Conservation (phyloP, 2,797 vertebrate genomes). For the Cirrhinus molitorella region DNA sequence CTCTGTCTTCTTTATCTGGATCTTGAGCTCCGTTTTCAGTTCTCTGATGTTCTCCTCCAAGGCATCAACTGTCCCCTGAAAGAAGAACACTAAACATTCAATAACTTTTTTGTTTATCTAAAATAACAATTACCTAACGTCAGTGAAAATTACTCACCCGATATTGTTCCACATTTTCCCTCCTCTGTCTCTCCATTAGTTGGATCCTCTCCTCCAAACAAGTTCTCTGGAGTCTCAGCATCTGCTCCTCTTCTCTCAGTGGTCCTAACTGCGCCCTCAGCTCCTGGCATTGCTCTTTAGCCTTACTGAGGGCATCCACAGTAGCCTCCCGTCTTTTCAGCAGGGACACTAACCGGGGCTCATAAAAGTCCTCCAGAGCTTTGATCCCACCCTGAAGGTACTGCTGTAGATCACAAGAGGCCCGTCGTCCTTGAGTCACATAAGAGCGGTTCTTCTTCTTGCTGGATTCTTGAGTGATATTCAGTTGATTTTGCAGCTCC, state of each 20-base stretch:
- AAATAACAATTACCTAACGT: neutral
- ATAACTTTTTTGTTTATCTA: neutral
- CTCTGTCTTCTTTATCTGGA: constrained; percentile 89
- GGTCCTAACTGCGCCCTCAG: constrained; percentile 85
- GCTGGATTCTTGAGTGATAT: constrained; percentile 65
- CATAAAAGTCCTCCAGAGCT: constrained; percentile 87
- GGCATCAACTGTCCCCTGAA: constrained; percentile 84
- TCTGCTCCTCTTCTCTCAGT: constrained; percentile 83
- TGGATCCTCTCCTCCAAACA: constrained; percentile 88
- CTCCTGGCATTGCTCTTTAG: constrained; percentile 84
- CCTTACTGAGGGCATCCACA: constrained; percentile 77
- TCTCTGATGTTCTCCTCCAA: constrained; percentile 89
- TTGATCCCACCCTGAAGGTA: constrained; percentile 85
- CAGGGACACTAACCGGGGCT: constrained; percentile 87
- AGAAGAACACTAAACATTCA: constrained; percentile 14
- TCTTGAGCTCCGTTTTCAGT: constrained; percentile 84
- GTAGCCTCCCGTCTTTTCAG: constrained; percentile 85
- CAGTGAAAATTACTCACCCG: constrained; percentile 76
- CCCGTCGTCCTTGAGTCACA: constrained; percentile 82
- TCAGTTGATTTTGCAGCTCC: constrained; percentile 72
- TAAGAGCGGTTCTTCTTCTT: constrained; percentile 79
- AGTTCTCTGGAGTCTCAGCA: constrained; percentile 82
- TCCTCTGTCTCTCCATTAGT: constrained; percentile 82
- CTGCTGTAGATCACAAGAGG: constrained; percentile 87
- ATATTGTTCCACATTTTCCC: constrained; percentile 86